Conservation (phyloP, 2,113 vertebrate species). For the Colistium nudipinnis region DNA sequence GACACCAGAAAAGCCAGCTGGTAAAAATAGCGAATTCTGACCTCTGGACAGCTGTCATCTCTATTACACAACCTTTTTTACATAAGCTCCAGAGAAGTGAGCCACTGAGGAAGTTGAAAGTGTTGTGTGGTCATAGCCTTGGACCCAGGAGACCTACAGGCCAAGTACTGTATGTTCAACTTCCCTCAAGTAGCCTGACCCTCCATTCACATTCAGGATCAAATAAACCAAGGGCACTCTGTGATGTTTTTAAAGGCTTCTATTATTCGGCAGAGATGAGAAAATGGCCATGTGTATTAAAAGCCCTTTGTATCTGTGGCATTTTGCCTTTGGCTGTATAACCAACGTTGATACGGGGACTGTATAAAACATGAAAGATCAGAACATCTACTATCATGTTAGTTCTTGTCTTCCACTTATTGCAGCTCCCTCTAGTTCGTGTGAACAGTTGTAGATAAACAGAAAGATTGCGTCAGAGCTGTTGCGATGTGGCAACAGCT, state of each 20-base stretch:
- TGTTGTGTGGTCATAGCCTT: slow-evolving; percentile 11
- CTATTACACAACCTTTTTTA: slow-evolving; percentile 51
- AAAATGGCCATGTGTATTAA: neutral
- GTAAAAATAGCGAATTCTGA: slow-evolving; percentile 44
- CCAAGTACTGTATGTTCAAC: neutral
- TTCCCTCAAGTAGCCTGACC: neutral
- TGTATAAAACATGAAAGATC: neutral
- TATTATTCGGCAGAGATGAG: neutral
- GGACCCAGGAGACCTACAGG: neutral
- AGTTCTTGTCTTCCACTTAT: neutral
- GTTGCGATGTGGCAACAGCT: neutral
- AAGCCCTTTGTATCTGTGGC: neutral
- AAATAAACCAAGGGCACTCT: neutral
- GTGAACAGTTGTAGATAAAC: neutral
- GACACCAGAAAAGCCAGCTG: neutral
- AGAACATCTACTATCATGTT: neutral
- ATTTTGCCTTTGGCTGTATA: neutral
- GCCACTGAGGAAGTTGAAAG: slow-evolving; percentile 28
- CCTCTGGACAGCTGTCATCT: slow-evolving; percentile 36
- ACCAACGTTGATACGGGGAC: neutral
- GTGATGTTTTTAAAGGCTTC: neutral
- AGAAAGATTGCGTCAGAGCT: slow-evolving; percentile 17
- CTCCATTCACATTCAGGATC: neutral
- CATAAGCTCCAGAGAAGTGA: slow-evolving; percentile 42
- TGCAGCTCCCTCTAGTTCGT: neutral